A percentile compares a stretch with the other conserved stretches of the same genome.
phyloP scores from a whole-genome alignment of 2,113 vertebrate species.

The Seriola quinqueradiata region DNA sequence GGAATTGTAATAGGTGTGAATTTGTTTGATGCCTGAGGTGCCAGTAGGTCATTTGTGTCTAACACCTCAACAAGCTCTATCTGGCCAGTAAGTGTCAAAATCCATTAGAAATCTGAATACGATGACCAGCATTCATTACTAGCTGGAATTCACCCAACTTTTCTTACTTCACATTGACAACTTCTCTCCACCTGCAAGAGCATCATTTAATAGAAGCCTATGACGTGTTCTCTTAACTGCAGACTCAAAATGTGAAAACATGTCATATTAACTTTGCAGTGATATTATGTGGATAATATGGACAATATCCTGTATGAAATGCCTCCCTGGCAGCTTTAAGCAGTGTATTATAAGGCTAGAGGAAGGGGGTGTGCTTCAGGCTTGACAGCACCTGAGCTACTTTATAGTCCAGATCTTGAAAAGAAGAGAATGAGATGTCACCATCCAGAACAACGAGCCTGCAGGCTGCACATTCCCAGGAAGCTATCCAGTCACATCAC shows the following conservation, averaged over 20 bases:
- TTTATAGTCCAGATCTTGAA: constrained; percentile 60
- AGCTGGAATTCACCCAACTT: background rate
- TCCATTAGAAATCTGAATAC: constrained; percentile 12
- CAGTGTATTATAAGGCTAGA: background rate
- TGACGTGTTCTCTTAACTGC: background rate
- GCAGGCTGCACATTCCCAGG: constrained; percentile 46
- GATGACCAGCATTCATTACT: constrained; percentile 18
- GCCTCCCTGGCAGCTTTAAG: background rate
- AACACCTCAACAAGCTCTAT: constrained; percentile 3
- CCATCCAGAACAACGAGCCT: constrained; percentile 54
- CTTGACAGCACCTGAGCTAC: constrained; percentile 42
- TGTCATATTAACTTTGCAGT: background rate
- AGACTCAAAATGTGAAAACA: background rate
- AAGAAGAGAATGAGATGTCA: constrained; percentile 62
- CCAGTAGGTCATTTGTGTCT: background rate
- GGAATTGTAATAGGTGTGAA: constrained; percentile 27
- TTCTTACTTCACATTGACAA: background rate
- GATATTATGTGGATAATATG: background rate
- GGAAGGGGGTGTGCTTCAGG: constrained; percentile 50
- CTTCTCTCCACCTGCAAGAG: background rate
- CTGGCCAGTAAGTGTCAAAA: constrained; percentile 27
- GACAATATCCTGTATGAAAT: background rate
- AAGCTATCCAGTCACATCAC: constrained; percentile 34
- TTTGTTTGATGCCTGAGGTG: constrained; percentile 40
- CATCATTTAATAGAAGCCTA: background rate